Base-by-base conservation (phyloP, 2,888 invertebrate genomes). In the Ashinkailepas kermadecensis region DNA sequence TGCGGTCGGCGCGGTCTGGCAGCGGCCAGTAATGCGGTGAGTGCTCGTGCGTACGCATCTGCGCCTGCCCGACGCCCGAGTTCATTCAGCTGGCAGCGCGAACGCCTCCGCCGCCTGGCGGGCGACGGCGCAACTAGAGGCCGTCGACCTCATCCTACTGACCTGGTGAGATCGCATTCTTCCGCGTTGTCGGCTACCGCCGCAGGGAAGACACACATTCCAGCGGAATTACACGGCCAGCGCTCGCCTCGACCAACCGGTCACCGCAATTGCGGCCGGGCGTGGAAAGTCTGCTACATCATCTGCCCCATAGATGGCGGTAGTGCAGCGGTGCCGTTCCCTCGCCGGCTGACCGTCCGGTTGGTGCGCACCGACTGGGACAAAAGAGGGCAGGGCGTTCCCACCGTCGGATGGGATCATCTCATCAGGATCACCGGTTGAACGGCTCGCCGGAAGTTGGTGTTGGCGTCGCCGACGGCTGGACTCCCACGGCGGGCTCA, bases 141-240 rank as follows among this genome's bases (percentile, higher is more conserved):
- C 10, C 74, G 56, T 74, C 56, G 74, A 74, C 74, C 56, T 56
- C 74, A 74, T 74, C 74, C 74, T 74, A 74, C 74, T 74, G 74
- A 74, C 74, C 74, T 56, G 74, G 74, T 54, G 54, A 56, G 74
- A 74, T 54, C 74, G 56, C 74, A 74, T 74, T 74, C 74, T 74
- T 74, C 74, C 56, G 74, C 74, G 74, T 21, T 74, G 74, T 74
- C 54, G 74, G 56, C 54, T 10, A 21, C 65, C 74, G 74, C 74
- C 74, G 74, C 21, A 23, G 74, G 74, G 39, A 39, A 39, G 54
- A 56, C 15, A 15, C 6, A 18, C 74, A 74, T 74, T 18, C 74
- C 74, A 18, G 54, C 74, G 12, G 74, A 74, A 21, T 56, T 18
- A n/a, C 9, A 21, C 56, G 54, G 56, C 56, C 21, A 56, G 54